These are phyloP conservation scores for Erpetoichthys calabaricus DNA, from an alignment of 2,797 vertebrate genomes.

Conservation along the genomic window DNA sequence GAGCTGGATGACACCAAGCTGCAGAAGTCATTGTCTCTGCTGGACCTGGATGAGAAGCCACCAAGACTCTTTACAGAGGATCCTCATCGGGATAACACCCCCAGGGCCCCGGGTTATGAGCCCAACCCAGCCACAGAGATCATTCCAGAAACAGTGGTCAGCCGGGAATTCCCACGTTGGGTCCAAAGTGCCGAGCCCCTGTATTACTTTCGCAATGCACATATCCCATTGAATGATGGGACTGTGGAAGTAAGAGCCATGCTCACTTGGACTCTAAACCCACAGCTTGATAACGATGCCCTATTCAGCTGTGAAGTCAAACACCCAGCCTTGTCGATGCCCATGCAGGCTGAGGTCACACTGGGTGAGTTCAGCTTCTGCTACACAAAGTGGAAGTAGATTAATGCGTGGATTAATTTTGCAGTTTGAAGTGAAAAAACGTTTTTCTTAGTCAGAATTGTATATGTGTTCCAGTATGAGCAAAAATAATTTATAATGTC, in stretches of 20 bases:
- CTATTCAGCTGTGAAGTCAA: slow-evolving; percentile 93
- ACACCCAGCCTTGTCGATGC: slow-evolving; percentile 86
- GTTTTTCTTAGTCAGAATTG: too few relatives aligned
- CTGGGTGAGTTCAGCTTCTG: slow-evolving; percentile 57
- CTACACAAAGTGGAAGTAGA: neutral
- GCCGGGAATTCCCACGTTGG: slow-evolving; percentile 82
- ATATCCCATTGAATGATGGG: slow-evolving; percentile 55
- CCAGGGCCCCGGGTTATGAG: slow-evolving; percentile 42
- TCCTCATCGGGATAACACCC: slow-evolving; percentile 31
- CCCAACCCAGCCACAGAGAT: slow-evolving; percentile 58
- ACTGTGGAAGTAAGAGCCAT: slow-evolving; percentile 73
- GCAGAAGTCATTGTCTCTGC: slow-evolving; percentile 56
- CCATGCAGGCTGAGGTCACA: slow-evolving; percentile 85
- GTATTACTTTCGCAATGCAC: slow-evolving; percentile 69
- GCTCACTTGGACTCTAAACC: slow-evolving; percentile 86
- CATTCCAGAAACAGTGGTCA: slow-evolving; percentile 78
- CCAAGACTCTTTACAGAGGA: slow-evolving; percentile 34
- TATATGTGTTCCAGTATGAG: neutral
- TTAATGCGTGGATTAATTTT: neutral
- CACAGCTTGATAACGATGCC: slow-evolving; percentile 80
- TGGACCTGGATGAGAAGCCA: slow-evolving; percentile 38
- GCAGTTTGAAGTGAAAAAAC: too few relatives aligned
- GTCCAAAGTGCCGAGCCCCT: slow-evolving; percentile 68
- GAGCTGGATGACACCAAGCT: slow-evolving; percentile 78
- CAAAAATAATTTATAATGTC: too few relatives aligned